Evolutionary conservation across 37 sponge, comb jelly and placozoan species (phyloP).

Genomic region (Hexactinellida sp.): DNA sequence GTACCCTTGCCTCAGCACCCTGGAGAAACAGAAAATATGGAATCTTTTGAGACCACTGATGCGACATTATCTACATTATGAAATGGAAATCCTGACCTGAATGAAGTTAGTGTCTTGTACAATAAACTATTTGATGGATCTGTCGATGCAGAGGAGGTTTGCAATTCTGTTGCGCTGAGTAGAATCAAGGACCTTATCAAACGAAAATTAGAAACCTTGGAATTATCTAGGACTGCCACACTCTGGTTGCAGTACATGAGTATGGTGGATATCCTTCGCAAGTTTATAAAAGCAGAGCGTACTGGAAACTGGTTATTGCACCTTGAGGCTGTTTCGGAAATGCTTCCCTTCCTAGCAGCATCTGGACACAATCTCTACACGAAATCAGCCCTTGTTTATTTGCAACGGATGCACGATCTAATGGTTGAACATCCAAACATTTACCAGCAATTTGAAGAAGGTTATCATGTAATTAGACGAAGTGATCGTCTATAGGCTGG

Average conservation of each 20-base stretch:
- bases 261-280: constrained; percentile 28
- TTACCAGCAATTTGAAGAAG: constrained; percentile 19
- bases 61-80: not conserved
- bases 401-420: constrained; percentile 23
- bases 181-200: not conserved
- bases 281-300: constrained; percentile 23
- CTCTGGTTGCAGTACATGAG: constrained; percentile 29
- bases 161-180: not conserved
- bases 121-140: not conserved
- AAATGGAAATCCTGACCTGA: not conserved
- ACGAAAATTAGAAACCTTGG: not conserved
- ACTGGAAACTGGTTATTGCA: constrained; percentile 30
- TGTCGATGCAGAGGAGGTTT: not conserved
- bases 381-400: constrained; percentile 22
- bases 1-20: not conserved
- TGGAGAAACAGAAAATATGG: not conserved
- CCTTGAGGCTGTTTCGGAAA: constrained; percentile 25
- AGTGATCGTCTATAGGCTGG: constrained; percentile 24
- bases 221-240: constrained; percentile 26
- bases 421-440: constrained; percentile 20
- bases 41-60: not conserved
- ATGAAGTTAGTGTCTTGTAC: not conserved
- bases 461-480: constrained; percentile 11
- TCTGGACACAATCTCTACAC: constrained; percentile 29
- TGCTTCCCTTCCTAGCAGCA: constrained; percentile 28